Conservation (phyloP, 2,113 vertebrate species). For the Caloenas nicobarica region DNA sequence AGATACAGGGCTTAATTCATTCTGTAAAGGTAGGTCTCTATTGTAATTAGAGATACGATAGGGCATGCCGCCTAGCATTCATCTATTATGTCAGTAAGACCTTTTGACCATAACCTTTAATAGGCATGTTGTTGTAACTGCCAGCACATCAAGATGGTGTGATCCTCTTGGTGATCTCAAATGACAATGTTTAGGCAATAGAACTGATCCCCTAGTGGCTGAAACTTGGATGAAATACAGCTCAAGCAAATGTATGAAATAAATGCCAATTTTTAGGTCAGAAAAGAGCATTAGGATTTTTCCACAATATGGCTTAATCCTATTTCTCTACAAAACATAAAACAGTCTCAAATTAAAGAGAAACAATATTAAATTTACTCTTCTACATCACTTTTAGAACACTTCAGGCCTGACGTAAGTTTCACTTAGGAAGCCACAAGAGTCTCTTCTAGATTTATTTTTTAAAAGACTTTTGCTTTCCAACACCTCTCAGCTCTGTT, state of each 20-base stretch:
- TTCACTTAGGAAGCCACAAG: not conserved
- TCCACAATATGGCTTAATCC: accelerated
- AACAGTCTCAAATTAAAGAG: not conserved
- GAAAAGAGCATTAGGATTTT: not conserved
- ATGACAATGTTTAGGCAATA: not conserved
- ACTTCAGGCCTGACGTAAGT: not conserved
- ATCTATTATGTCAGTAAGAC: not conserved
- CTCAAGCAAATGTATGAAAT: not conserved
- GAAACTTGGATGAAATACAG: not conserved
- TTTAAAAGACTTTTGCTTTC: not conserved
- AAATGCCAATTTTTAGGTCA: not conserved
- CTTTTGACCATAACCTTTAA: not conserved
- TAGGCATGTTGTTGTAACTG: not conserved
- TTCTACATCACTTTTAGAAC: not conserved
- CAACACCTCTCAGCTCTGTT: not conserved
- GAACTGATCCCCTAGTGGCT: not conserved
- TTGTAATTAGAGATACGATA: accelerated
- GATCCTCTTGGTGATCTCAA: not conserved
- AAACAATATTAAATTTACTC: not conserved
- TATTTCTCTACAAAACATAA: not conserved
- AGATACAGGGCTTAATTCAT: not conserved
- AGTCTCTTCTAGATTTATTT: not conserved
- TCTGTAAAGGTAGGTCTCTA: not conserved
- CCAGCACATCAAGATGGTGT: not conserved
- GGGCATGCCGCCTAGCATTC: not conserved